phyloP scores from a whole-genome alignment of 1,140 invertebrate genomes.

The Pseudoatta argentina region DNA sequence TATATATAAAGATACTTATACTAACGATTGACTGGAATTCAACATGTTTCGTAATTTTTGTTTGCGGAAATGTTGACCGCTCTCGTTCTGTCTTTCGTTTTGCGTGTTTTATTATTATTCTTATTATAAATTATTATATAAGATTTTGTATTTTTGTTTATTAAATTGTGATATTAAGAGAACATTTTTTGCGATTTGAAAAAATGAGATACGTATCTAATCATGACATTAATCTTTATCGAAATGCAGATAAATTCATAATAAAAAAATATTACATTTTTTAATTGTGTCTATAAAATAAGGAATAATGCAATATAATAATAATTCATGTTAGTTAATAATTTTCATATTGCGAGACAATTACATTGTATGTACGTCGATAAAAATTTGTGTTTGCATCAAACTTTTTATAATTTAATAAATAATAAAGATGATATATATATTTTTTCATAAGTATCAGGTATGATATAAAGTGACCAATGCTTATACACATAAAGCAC shows the following conservation, averaged over 20 bases:
- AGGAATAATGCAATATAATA: slow-evolving; percentile 7
- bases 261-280: background rate
- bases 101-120: slow-evolving; percentile 12
- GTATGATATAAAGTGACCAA: slow-evolving; percentile 17
- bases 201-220: slow-evolving; percentile 3
- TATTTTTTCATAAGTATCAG: slow-evolving; percentile 15
- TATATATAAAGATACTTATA: slow-evolving; percentile 48
- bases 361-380: background rate
- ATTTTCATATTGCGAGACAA: slow-evolving; percentile 1
- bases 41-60: slow-evolving; percentile 26
- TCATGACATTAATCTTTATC: slow-evolving; percentile 14
- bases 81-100: background rate
- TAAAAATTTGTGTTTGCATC: slow-evolving; percentile 11
- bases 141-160: background rate
- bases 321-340: background rate
- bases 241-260: background rate
- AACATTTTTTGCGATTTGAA: slow-evolving; percentile 5
- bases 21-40: slow-evolving; percentile 62
- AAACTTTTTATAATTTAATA: slow-evolving; percentile 9
- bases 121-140: background rate
- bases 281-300: slow-evolving; percentile 20
- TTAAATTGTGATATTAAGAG: slow-evolving; percentile 7
- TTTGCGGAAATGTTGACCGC: slow-evolving; percentile 8
- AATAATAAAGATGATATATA: background rate
- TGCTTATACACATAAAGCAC: slow-evolving; percentile 31